Percentiles rank a stretch among this genome's conserved stretches.
Evolutionary conservation across 1,140 invertebrate genomes (phyloP).

Genomic region (Acromyrmex heyeri): DNA sequence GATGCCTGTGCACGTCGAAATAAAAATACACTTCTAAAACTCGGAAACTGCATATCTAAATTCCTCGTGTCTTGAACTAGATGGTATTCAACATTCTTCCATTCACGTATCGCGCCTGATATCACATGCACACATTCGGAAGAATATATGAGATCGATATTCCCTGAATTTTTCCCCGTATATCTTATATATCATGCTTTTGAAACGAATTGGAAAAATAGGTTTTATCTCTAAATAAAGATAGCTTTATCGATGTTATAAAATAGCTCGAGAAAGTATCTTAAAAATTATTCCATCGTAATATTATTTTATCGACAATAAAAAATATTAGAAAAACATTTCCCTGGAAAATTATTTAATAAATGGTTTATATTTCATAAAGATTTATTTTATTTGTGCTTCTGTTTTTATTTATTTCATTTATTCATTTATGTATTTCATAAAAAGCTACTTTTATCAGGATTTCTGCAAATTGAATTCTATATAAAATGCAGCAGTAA

Average conservation of each 20-base stretch:
- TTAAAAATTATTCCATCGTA: neutral
- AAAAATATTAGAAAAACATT: neutral
- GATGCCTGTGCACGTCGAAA: conserved; percentile 45
- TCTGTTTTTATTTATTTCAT: conserved; percentile 22
- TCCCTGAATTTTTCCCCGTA: conserved; percentile 1
- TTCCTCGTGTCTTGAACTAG: conserved; percentile 32
- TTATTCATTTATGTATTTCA: neutral
- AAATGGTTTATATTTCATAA: conserved; percentile 17
- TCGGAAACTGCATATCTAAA: conserved; percentile 52
- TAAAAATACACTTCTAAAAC: conserved; percentile 42
- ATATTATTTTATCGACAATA: neutral
- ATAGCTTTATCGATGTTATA: conserved; percentile 13
- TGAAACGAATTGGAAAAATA: conserved; percentile 5
- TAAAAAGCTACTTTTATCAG: neutral
- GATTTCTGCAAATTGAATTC: conserved; percentile 26
- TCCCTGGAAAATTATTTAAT: conserved; percentile 8
- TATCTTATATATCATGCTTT: conserved; percentile 34
- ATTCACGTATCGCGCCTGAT: conserved; percentile 36
- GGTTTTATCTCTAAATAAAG: conserved; percentile 26
- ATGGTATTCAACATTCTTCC: conserved; percentile 32
- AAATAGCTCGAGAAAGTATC: neutral
- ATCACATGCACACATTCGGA: conserved; percentile 13
- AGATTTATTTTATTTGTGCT: conserved; percentile 6
- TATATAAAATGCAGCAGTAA: neutral
- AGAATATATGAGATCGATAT: conserved; percentile 43